These are phyloP conservation scores for Callithrix jacchus DNA, from an alignment of 2,113 vertebrate species.

Conservation along the genomic window DNA sequence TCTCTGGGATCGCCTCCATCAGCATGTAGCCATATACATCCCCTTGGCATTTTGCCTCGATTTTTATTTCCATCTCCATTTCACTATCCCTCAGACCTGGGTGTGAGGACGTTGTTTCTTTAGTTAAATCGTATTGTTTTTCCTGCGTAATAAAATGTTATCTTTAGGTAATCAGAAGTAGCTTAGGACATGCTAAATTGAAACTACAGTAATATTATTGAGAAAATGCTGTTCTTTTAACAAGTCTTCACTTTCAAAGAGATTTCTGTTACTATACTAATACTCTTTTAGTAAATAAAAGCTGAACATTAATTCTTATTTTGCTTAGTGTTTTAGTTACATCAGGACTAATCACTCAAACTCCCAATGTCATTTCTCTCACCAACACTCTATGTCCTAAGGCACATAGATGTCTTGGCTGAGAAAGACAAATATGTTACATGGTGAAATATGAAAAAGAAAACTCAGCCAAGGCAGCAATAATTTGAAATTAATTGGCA, in stretches of 20 bases:
- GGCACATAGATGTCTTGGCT: not conserved
- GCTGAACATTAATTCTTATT: not conserved
- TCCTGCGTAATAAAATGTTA: not conserved
- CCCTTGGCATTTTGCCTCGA: fast-evolving
- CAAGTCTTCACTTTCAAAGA: not conserved
- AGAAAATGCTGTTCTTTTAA: not conserved
- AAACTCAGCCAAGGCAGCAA: not conserved
- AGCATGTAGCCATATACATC: no score
- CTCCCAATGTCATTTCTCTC: not conserved
- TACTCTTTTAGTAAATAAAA: not conserved
- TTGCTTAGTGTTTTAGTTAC: not conserved
- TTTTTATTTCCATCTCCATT: not conserved
- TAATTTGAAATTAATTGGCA: not conserved
- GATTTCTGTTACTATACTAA: not conserved
- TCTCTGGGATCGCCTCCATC: not conserved
- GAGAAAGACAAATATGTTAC: not conserved
- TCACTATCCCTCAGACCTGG: not conserved
- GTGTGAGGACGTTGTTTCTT: not conserved
- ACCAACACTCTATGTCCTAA: not conserved
- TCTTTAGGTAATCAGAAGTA: not conserved
- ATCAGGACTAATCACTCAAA: not conserved
- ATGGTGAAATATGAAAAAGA: not conserved
- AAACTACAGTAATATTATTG: not conserved
- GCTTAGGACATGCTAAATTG: not conserved
- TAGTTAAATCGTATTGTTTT: not conserved